Evolutionary conservation across 2,888 invertebrate species (phyloP).

Genomic region (Eugnorisma glareosa): DNA sequence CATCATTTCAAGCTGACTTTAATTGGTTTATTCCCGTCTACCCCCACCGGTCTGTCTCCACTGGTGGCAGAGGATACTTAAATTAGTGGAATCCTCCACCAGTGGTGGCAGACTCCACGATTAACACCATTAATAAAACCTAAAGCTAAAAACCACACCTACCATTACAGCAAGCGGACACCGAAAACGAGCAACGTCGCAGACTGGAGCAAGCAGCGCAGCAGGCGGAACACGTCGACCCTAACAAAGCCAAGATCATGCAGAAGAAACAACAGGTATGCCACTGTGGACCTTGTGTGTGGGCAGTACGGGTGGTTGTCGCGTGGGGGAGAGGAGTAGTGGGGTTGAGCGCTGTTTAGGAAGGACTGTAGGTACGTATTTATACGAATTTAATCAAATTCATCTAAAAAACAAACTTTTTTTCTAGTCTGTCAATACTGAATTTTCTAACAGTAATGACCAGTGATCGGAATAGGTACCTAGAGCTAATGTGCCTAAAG

Average conservation of each 20-base stretch:
- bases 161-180: slow-evolving; percentile 94
- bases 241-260: slow-evolving; percentile 94
- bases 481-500: too few relatives aligned
- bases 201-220: slow-evolving; percentile 96
- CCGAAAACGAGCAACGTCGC: slow-evolving; percentile 97
- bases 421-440: not conserved
- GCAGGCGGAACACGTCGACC: slow-evolving; percentile 93
- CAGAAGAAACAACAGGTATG: slow-evolving; percentile 97
- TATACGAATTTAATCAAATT: not conserved
- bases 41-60: too few relatives aligned
- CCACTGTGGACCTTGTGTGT: slow-evolving; percentile 20
- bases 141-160: not conserved
- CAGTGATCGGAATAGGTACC: too few relatives aligned
- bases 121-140: not conserved
- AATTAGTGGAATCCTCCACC: too few relatives aligned
- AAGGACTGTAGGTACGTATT: too few relatives aligned
- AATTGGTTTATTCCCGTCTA: too few relatives aligned
- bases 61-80: too few relatives aligned
- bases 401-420: not conserved
- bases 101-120: too few relatives aligned
- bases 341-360: slow-evolving; percentile 51
- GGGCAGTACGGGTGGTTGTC: slow-evolving; percentile 9
- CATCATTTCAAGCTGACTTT: not conserved
- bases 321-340: slow-evolving; percentile 8
- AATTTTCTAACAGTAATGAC: not conserved